Conservation (phyloP, 2,797 vertebrate species). For the Falco biarmicus region DNA sequence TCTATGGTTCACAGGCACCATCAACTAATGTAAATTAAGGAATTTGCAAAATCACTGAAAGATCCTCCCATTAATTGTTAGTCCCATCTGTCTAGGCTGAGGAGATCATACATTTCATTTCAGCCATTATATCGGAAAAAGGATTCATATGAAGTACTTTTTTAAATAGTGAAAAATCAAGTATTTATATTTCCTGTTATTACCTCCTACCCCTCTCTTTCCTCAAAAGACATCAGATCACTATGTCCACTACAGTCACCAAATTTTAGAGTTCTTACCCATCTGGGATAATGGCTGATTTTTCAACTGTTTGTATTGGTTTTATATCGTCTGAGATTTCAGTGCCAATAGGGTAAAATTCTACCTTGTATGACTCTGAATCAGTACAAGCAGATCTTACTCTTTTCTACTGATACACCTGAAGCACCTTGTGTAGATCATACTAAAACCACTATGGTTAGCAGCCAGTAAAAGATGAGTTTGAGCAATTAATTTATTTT, state of each 20-base stretch:
- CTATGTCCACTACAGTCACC: background rate
- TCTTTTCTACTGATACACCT: background rate
- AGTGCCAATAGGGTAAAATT: background rate
- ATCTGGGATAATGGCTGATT: background rate
- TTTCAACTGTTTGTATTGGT: background rate
- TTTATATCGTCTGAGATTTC: background rate
- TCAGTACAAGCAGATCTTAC: background rate
- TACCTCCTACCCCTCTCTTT: background rate
- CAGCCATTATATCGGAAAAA: background rate
- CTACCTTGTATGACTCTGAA: background rate
- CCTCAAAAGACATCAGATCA: background rate
- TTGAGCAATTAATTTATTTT: background rate
- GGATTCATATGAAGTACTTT: background rate
- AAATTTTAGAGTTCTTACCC: background rate
- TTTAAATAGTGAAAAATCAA: background rate
- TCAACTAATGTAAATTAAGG: background rate
- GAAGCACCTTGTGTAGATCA: background rate
- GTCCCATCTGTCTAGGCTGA: background rate
- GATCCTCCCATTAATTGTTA: background rate
- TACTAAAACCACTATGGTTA: background rate
- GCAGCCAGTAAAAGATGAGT: background rate
- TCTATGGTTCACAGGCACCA: background rate
- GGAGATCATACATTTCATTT: background rate
- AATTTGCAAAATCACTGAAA: background rate
- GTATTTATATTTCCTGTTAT: background rate